These are phyloP conservation scores for Montipora capitata DNA, from an alignment of 92 coral and sea anemone genomes.

Conservation along the genomic window DNA sequence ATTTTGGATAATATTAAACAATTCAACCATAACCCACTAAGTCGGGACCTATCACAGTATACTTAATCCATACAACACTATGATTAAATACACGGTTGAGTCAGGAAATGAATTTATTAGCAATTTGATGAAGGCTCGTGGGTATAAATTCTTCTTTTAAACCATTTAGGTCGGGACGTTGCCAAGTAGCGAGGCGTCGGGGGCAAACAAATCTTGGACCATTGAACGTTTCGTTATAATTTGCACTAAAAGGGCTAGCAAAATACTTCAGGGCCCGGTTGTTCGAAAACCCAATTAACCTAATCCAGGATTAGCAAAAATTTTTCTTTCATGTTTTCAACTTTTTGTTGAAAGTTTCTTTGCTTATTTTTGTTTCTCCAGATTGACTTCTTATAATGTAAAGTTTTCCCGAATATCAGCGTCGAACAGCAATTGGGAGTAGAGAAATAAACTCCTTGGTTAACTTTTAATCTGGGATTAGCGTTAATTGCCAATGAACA, in stretches of 20 bases:
- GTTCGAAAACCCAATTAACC: too few species aligned
- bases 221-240: neutral
- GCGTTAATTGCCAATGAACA: too few species aligned
- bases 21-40: neutral
- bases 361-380: too few species aligned
- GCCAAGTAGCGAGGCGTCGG: constrained; percentile 3
- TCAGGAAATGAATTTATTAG: neutral
- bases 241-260: neutral
- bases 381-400: too few species aligned
- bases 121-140: constrained; percentile 15
- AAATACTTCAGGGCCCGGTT: too few species aligned
- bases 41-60: neutral
- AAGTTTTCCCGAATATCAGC: too few species aligned
- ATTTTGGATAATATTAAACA: neutral
- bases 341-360: too few species aligned
- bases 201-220: neutral
- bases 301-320: neutral
- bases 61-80: neutral
- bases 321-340: neutral
- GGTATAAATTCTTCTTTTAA: constrained; percentile 6
- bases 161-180: neutral
- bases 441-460: too few species aligned
- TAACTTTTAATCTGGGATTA: too few species aligned
- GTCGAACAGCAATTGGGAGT: too few species aligned
- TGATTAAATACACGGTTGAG: neutral